Conservation (phyloP, 1,140 invertebrate genomes). For the Rhysida immarginata region DNA sequence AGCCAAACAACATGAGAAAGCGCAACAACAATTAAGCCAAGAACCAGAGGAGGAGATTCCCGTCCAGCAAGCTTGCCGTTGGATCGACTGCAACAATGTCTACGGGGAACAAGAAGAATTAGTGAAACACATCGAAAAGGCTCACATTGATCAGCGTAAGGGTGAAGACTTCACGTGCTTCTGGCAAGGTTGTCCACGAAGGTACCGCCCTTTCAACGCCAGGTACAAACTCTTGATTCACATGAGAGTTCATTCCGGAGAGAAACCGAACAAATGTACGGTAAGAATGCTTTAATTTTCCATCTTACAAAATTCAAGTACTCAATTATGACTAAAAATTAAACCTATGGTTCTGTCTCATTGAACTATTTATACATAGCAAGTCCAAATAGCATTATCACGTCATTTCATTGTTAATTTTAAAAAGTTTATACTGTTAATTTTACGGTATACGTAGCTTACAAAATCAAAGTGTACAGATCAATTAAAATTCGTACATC, state of each 20-base stretch:
- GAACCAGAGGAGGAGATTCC: not conserved
- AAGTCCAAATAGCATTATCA: too few species aligned
- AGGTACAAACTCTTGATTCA: conserved; percentile 91
- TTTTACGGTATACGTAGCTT: too few species aligned
- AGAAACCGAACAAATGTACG: conserved; percentile 90
- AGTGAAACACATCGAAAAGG: conserved; percentile 78
- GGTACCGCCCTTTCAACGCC: conserved; percentile 80
- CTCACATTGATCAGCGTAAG: conserved; percentile 59
- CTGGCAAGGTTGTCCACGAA: conserved; percentile 73
- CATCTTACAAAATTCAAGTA: too few species aligned
- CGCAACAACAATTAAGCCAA: too few species aligned
- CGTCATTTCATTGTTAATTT: too few species aligned
- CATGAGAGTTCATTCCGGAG: conserved; percentile 88
- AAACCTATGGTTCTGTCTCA: too few species aligned
- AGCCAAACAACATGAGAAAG: not conserved
- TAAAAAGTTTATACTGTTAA: too few species aligned
- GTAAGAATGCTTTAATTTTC: conserved; percentile 49
- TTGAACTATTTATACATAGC: too few species aligned
- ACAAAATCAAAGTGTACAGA: too few species aligned
- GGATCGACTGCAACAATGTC: conserved; percentile 64
- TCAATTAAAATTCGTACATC: too few species aligned
- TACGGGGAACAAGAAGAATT: conserved; percentile 62
- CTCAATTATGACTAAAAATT: too few species aligned
- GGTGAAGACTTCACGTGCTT: conserved; percentile 81
- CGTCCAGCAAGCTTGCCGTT: conserved; percentile 41